Evolutionary conservation across 2,888 invertebrate genomes (phyloP).

Genomic region (Miltochrista miniata): DNA sequence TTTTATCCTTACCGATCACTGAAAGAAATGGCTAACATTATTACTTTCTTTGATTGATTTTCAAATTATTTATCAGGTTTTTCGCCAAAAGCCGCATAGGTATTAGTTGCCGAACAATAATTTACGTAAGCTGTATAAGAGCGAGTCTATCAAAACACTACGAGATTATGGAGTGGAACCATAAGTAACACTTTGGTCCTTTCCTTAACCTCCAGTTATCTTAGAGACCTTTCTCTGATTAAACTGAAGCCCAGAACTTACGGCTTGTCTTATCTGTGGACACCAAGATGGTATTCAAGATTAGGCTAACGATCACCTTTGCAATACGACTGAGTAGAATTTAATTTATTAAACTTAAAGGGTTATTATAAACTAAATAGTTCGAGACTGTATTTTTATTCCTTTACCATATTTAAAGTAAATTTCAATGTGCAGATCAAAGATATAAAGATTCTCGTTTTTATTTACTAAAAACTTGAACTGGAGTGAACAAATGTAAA

Average conservation of each 20-base stretch:
- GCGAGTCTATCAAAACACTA: background rate
- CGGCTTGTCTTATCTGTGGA: slow-evolving; percentile 23
- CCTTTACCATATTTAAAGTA: no score
- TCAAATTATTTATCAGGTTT: background rate
- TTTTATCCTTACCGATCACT: no score
- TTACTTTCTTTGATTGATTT: no score
- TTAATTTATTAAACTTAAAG: background rate
- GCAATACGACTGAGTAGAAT: slow-evolving; percentile 4
- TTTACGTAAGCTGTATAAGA: background rate
- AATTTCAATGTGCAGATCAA: no score
- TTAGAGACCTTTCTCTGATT: slow-evolving; percentile 36
- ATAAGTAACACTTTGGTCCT: slow-evolving; percentile 23
- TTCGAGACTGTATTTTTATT: no score
- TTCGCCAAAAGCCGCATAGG: background rate
- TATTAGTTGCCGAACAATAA: background rate
- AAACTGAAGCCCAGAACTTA: slow-evolving; percentile 19
- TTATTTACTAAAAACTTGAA: no score
- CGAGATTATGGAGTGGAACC: slow-evolving; percentile 1
- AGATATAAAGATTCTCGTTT: no score
- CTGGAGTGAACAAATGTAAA: no score
- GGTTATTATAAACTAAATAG: background rate
- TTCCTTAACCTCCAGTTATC: slow-evolving; percentile 20
- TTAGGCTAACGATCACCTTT: slow-evolving; percentile 13
- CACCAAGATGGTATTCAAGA: slow-evolving; percentile 26
- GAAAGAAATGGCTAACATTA: no score